Base-by-base conservation (phyloP, 2,888 invertebrate genomes). In the Monochamus alternatus region DNA sequence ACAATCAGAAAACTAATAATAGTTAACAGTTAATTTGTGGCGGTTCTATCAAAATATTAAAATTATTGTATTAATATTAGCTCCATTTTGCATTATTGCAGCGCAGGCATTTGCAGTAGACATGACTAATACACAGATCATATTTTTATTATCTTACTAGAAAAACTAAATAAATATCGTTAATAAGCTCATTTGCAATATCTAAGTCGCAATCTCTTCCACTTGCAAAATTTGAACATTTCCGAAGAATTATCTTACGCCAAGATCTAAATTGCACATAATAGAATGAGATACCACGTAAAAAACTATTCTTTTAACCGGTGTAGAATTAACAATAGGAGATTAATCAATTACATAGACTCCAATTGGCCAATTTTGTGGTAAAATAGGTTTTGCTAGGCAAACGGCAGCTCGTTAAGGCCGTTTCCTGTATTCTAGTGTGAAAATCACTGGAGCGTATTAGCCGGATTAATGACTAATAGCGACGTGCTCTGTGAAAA, bases 351-450 rank as follows among this genome's bases (percentile, higher is more conserved):
- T 67, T 67, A 67, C 9, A 32, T 58, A 43, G 58, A 58, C 32
- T 44, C 12, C 31, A 67, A 67, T 67, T 67, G 52, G 44, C 55
- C 38, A 67, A 67, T 67, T 67, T 55, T 51, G 52, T 51, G 66
- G 66, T 66, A 66, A 66, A 66, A 66, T 66, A 55, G 66, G 30
- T 30, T 66, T 66, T 55, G 47, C 52, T 67, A 67, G 32, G 32
- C 38, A 55, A 67, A 58, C 58, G 38, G 22, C 38, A 9, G 55
- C 55, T 58, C 55, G 52, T 58, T 67, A 67, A 12, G 4, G 14
- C 22, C 4, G 22, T 58, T 55, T 58, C 58, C 55, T 58, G 58
- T 58, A 12, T 52, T 8, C 12, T 32, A 52, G 55, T 67, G 67
- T 58, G 67, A 67, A 66, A 66, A 51, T 22, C 52, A 66, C 52